Percentiles rank a stretch among this genome's conserved stretches.
Conservation (phyloP, 2,113 vertebrate genomes). For the Hiodon tergisus region DNA sequence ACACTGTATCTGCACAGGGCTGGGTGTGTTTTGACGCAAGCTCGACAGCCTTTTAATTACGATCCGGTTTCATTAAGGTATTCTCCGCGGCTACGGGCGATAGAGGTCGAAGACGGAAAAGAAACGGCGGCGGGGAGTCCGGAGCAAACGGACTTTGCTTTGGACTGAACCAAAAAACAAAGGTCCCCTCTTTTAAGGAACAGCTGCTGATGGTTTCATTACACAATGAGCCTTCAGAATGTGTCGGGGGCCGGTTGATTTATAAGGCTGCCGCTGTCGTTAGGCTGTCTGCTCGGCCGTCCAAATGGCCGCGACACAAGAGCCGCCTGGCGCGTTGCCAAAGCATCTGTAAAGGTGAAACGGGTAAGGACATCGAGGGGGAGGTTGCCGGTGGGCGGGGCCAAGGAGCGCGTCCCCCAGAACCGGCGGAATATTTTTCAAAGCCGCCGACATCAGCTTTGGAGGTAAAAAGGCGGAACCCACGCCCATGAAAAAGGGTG, state of each 20-base stretch:
- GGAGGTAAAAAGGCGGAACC: not conserved
- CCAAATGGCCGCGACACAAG: slow-evolving; percentile 24
- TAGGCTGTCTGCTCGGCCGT: slow-evolving; percentile 17
- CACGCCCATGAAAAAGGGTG: not conserved
- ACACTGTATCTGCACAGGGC: slow-evolving; percentile 28
- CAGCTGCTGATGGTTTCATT: slow-evolving; percentile 33
- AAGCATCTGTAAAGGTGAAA: slow-evolving; percentile 21
- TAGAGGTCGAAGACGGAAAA: not conserved
- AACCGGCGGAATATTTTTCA: not conserved
- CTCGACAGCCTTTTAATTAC: slow-evolving; percentile 58
- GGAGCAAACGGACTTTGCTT: slow-evolving; percentile 8
- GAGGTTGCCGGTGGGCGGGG: slow-evolving; percentile 3
- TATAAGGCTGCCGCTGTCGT: slow-evolving; percentile 33
- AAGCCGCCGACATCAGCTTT: not conserved
- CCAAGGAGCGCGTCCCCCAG: not conserved
- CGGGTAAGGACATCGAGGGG: slow-evolving; percentile 20
- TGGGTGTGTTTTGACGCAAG: slow-evolving; percentile 43
- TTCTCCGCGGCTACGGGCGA: slow-evolving; percentile 21
- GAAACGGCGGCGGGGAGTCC: no score
- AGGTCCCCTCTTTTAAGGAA: slow-evolving; percentile 18
- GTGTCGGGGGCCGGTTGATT: slow-evolving; percentile 30
- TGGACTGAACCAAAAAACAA: slow-evolving; percentile 29
- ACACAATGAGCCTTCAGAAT: slow-evolving; percentile 27
- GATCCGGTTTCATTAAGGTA: slow-evolving; percentile 35
- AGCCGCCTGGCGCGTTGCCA: slow-evolving; percentile 15